Conservation (phyloP, 2,888 invertebrate genomes). For the Nemotelus pantherinus region DNA sequence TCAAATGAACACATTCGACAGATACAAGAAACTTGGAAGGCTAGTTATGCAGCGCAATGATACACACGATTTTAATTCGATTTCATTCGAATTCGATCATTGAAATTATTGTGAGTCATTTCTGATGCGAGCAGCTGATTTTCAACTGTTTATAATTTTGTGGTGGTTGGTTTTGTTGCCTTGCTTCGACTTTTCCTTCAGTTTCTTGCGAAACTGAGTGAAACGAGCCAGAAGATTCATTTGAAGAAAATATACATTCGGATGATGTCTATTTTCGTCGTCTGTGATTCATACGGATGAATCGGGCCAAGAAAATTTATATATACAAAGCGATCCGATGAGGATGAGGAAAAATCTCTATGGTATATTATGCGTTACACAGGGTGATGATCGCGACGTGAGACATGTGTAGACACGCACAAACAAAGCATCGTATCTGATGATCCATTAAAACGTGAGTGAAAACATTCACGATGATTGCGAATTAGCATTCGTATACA, state of each 20-base stretch:
- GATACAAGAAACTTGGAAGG: too few relatives aligned
- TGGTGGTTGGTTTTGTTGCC: neutral
- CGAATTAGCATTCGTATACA: too few relatives aligned
- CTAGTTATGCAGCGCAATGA: constrained; percentile 15
- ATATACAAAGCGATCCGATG: constrained; percentile 9
- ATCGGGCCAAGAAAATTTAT: constrained; percentile 27
- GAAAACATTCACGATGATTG: neutral
- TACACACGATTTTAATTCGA: constrained; percentile 23
- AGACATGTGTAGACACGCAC: constrained; percentile 28
- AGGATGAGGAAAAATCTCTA: neutral
- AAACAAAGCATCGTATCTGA: neutral
- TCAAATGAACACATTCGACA: too few relatives aligned
- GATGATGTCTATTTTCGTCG: constrained; percentile 40
- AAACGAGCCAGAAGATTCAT: constrained; percentile 17
- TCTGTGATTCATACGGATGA: constrained; percentile 37
- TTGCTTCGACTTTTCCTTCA: constrained; percentile 13
- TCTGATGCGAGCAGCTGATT: constrained; percentile 28
- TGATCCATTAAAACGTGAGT: constrained; percentile 12
- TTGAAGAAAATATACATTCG: neutral
- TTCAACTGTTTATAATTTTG: constrained; percentile 12
- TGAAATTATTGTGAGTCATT: constrained; percentile 32
- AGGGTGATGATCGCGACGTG: constrained; percentile 17
- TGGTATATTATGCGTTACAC: neutral
- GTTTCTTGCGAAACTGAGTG: constrained; percentile 4
- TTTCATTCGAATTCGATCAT: neutral